Percentiles rank a stretch among this genome's conserved stretches.
Conservation (phyloP, 2,797 vertebrate species). For the Anguilla obscura region DNA sequence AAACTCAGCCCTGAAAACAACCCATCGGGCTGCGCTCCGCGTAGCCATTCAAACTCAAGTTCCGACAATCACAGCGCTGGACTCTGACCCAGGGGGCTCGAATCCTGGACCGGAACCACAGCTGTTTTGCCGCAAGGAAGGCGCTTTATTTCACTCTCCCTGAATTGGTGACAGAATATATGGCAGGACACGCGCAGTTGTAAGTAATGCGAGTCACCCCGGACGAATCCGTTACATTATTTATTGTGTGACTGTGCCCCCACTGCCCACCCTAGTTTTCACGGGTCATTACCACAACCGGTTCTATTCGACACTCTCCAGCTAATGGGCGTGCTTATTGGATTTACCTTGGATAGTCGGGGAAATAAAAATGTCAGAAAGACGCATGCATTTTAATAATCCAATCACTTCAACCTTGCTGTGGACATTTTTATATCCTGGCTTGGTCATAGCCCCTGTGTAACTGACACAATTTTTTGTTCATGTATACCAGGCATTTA, state of each 20-base stretch:
- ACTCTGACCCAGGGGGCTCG: not conserved
- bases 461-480: not conserved
- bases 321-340: not conserved
- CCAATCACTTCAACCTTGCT: conserved; percentile 1
- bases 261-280: not conserved
- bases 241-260: not conserved
- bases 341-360: not conserved
- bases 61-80: not conserved
- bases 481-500: not conserved
- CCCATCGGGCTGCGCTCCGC: not conserved
- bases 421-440: not conserved
- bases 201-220: not conserved
- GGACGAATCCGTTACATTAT: not conserved
- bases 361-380: conserved; percentile 12
- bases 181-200: not conserved
- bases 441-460: not conserved
- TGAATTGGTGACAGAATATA: not conserved
- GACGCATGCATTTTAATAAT: not conserved
- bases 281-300: not conserved
- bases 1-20: not conserved
- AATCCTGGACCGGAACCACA: not conserved
- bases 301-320: not conserved
- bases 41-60: not conserved
- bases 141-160: not conserved
- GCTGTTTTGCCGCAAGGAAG: not conserved